Percentiles rank a stretch among this genome's conserved stretches.
phyloP scores from a whole-genome alignment of 1,140 invertebrate genomes.

The Macrobrachium rosenbergii region DNA sequence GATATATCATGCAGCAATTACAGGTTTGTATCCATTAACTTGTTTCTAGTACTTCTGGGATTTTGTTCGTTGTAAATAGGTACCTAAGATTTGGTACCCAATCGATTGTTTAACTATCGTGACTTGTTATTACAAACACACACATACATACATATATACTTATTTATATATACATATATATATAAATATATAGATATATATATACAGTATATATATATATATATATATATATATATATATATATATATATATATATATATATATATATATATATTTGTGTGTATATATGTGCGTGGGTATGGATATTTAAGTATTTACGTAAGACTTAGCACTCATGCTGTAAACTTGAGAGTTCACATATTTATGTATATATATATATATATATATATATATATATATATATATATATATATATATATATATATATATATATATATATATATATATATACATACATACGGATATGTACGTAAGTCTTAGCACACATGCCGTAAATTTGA shows the following conservation, averaged over 20 bases:
- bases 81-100: no score
- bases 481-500: no score
- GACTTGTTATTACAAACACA: no score
- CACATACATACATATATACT: no score
- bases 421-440: neutral
- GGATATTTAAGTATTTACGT: no score
- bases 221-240: conserved; percentile 33
- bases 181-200: neutral
- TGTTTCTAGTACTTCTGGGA: no score
- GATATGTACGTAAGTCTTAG: neutral
- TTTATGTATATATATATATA: neutral
- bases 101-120: no score
- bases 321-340: no score
- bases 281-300: neutral
- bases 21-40: no score
- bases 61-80: no score
- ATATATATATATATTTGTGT: neutral
- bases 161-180: neutral
- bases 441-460: neutral
- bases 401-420: neutral
- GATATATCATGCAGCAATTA: no score
- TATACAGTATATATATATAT: conserved; percentile 31
- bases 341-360: no score
- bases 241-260: conserved; percentile 31
- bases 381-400: neutral